Evolutionary conservation across 1,140 invertebrate species (phyloP), one percentile per base, ranked within the genome.

Genomic region (Trichonephila clavipes): DNA sequence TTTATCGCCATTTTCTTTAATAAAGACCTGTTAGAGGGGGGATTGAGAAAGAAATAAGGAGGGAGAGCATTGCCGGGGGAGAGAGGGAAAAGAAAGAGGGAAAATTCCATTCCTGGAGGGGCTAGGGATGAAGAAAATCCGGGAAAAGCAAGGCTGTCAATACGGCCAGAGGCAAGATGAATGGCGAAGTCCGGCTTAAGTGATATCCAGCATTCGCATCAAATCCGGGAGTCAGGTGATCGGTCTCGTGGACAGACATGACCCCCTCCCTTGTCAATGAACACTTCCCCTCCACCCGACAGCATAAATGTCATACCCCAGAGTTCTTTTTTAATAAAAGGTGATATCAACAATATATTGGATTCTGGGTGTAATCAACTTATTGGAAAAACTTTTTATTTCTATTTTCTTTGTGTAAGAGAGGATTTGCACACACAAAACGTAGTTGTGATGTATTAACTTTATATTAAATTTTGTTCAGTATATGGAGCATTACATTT

Each of bases 161-260:
- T 77, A 81, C 66, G 40, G 88, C 40, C 24, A 51, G 69, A 81
- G 69, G 58, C 40, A 90, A 90, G 88, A 90, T 81, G 72, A 28
- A 90, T 90, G 88, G 16, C n/a, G 0, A 12, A 81, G 69, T 40
- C 66, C 34, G 69, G 88, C 88, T 90, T 61, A 90, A 77, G 88
- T 90, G 88, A 90, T 90, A 90, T 90, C 88, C 88, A 81, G 88
- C 51, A 34, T 69, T 81, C 88, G 58, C 28, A 72, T 90, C 72
- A 77, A 77, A 77, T 77, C 72, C 72, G 28, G 72, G 72, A 34
- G 69, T 44, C n/a, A 44, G 66, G 88, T 81, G 66, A 90, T 69
- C 69, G 64, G 88, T 69, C 64, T 62, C 51, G 21, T 19, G 44
- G 64, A 64, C 34, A n/a, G 59, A 64, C 85, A 62, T 34, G 58